Percentiles rank a stretch among this genome's conserved stretches.
Conservation (phyloP, 1,140 invertebrate species). For the Heterodera schachtii region DNA sequence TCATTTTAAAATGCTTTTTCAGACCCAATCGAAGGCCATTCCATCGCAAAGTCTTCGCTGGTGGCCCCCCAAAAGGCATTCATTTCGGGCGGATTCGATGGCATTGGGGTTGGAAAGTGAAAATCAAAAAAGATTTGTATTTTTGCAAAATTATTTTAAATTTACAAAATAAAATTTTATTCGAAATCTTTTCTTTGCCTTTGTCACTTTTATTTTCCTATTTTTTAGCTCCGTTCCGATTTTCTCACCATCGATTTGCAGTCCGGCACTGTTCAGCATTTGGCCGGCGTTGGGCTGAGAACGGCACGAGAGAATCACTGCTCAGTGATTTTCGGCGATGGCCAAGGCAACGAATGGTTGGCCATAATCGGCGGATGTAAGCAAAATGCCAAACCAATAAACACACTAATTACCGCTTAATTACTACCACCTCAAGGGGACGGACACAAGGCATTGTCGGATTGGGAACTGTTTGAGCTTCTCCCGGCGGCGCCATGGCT, state of each 20-base stretch:
- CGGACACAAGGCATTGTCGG: not conserved
- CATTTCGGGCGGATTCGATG: slow-evolving; percentile 10
- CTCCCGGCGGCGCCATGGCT: not conserved
- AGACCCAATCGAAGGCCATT: slow-evolving; percentile 7
- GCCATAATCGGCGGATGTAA: slow-evolving; percentile 2
- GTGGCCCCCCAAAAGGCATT: slow-evolving; percentile 6
- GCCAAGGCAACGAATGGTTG: not conserved
- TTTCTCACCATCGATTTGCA: not conserved
- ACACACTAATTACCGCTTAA: too few relatives aligned
- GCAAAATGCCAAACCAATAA: not conserved
- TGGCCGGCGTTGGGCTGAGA: not conserved
- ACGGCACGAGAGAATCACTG: slow-evolving; percentile 5
- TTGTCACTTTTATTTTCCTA: not conserved
- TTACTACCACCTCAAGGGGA: not conserved
- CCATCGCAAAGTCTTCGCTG: not conserved
- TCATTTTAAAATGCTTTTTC: not conserved
- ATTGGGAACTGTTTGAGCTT: slow-evolving; percentile 3
- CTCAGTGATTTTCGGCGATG: not conserved
- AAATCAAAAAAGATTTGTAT: not conserved
- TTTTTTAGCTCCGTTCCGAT: not conserved
- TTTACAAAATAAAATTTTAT: too few relatives aligned
- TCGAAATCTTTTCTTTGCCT: too few relatives aligned
- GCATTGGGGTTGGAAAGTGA: not conserved
- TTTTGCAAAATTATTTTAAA: too few relatives aligned
- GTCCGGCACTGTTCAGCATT: not conserved